These are phyloP conservation scores for Trochalopteron elliotii DNA, from an alignment of 2,113 vertebrate species.

Conservation along the genomic window DNA sequence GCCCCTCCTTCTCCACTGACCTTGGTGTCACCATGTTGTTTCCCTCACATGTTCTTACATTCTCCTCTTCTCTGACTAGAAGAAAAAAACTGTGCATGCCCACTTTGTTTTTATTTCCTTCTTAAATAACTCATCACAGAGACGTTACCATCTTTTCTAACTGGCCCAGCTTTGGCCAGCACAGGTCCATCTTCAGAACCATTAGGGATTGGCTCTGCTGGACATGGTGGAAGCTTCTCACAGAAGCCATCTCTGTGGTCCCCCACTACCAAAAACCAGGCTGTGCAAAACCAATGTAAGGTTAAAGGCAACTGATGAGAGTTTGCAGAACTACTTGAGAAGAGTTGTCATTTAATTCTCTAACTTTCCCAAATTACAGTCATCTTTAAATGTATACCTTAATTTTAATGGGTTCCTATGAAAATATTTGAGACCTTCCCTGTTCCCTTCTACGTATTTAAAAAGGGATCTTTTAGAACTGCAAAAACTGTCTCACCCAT, in stretches of 20 bases:
- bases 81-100: not conserved
- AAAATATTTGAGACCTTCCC: not conserved
- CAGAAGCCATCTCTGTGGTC: not conserved
- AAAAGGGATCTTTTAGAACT: not conserved
- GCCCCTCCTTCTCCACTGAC: not conserved
- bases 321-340: not conserved
- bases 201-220: not conserved
- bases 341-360: not conserved
- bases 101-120: not conserved
- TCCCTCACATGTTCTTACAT: not conserved
- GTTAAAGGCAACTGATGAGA: not conserved
- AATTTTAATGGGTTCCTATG: not conserved
- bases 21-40: not conserved
- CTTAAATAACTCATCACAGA: not conserved
- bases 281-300: not conserved
- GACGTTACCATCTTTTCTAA: fast-evolving
- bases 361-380: not conserved
- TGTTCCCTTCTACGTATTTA: not conserved
- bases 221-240: not conserved
- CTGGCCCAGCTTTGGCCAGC: not conserved
- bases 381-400: not conserved
- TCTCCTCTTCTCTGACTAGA: not conserved
- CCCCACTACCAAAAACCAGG: not conserved
- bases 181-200: not conserved
- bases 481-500: not conserved